phyloP scores from a whole-genome alignment of 2,113 vertebrate species.

The Dinomys branickii region DNA sequence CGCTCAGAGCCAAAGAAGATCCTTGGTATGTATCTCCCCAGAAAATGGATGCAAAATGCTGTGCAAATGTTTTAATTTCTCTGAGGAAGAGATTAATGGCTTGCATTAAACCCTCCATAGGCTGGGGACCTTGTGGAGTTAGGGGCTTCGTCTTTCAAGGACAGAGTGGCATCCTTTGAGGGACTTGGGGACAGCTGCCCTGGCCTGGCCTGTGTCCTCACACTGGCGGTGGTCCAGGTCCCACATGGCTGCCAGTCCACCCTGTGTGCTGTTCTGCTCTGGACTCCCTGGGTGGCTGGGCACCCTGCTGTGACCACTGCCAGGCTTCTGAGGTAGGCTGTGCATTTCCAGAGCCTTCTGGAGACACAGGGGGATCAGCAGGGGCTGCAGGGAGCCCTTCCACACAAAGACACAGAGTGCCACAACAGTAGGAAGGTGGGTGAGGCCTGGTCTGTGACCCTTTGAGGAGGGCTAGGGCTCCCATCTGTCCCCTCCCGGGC shows the following conservation, averaged over 20 bases:
- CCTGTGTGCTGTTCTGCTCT: no score
- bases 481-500: no score
- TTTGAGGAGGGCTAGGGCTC: neutral
- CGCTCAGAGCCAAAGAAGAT: neutral
- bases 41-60: neutral
- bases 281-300: neutral
- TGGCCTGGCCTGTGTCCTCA: accelerated
- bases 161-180: neutral
- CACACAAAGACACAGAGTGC: accelerated
- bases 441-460: neutral
- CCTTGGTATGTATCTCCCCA: neutral
- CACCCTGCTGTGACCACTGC: neutral
- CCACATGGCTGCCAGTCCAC: neutral
- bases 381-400: neutral
- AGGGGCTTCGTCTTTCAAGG: neutral
- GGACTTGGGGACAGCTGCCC: neutral
- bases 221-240: no score
- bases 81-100: neutral
- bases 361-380: neutral
- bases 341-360: neutral
- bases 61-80: neutral
- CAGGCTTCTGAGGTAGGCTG: neutral
- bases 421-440: no score
- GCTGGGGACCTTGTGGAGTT: neutral
- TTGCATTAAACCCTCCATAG: neutral